These are phyloP conservation scores for Hydractinia echinata DNA, from an alignment of 30 jellyfish, hydroid and myxozoan species.

Conservation along the genomic window DNA sequence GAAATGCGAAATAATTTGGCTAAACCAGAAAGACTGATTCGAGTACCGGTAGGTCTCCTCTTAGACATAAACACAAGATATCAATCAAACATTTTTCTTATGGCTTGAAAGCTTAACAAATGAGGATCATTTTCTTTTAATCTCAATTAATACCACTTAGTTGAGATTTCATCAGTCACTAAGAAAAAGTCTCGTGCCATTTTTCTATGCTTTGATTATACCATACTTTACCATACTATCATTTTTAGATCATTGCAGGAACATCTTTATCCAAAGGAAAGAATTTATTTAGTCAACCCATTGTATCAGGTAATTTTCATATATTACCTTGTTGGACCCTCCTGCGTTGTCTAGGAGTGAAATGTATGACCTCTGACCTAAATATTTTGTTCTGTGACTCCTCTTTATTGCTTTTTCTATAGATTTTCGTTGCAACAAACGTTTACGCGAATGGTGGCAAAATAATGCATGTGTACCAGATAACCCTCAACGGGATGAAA, in stretches of 20 bases:
- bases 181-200: neutral
- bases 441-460: conserved; percentile 12
- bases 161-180: too few relatives aligned
- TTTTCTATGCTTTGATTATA: neutral
- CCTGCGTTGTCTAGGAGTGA: too few relatives aligned
- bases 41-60: conserved; percentile 28
- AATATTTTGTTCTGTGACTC: too few relatives aligned
- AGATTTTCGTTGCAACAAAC: neutral
- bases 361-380: too few relatives aligned
- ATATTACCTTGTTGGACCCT: neutral
- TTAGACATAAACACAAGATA: neutral
- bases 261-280: conserved; percentile 16
- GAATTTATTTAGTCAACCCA: neutral
- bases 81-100: too few relatives aligned
- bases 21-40: conserved; percentile 14
- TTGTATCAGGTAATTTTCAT: conserved; percentile 1
- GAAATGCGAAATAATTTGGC: conserved; percentile 25
- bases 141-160: too few relatives aligned
- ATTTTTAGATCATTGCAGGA: conserved; percentile 19
- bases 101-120: too few relatives aligned
- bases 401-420: neutral
- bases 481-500: neutral
- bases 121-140: too few relatives aligned
- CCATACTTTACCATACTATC: neutral
- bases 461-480: conserved; percentile 1